Base-by-base conservation (phyloP, 2,888 invertebrate species). In the Corbicula japonica region DNA sequence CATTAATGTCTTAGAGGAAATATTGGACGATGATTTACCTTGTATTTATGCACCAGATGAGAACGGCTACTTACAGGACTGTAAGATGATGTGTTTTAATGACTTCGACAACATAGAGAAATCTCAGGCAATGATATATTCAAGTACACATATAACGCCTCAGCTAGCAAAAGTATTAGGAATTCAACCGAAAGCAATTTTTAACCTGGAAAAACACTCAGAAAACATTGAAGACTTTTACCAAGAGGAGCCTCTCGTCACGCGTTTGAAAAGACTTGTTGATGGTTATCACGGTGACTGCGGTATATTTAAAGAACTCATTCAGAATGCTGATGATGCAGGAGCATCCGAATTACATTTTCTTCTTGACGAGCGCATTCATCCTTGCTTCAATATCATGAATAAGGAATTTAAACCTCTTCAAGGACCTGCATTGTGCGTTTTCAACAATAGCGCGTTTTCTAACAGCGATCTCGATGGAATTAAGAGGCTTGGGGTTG, bases 281-380 rank as follows among this genome's bases (percentile, higher is more conserved):
- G 65, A 85, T 1, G 86, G 89, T 5, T 92, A 92, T 74, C 91
- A 91, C 0, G 89, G 87, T 66, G 92, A 91, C 60, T 79, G 85
- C 44, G 88, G 88, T 18, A 78, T 92, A 32, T 84, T 92, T 38
- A 92, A 92, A 80, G 92, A 92, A 83, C 80, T 92, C 10, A 63
- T 92, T 1, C 92, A 91, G 74, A 91, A 91, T 84, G 90, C 91
- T 18, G 91, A 91, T 69, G 91, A 92, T 77, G 90, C 92, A 21
- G 85, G 87, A 2, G 90, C 91, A 1, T 86, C 90, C 3, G 62
- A 72, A 70, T 34, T 80, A 18, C 41, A 61, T 46, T 76, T 80
- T 28, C 15, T 80, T 10, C 30, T 46, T 38, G 80, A 80, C 28
- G 61, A 32, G n/a, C 54, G 35, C 28, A 61, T 15, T 4, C 75